Conservation (phyloP, 2,797 vertebrate species). For the Pristis pectinata region DNA sequence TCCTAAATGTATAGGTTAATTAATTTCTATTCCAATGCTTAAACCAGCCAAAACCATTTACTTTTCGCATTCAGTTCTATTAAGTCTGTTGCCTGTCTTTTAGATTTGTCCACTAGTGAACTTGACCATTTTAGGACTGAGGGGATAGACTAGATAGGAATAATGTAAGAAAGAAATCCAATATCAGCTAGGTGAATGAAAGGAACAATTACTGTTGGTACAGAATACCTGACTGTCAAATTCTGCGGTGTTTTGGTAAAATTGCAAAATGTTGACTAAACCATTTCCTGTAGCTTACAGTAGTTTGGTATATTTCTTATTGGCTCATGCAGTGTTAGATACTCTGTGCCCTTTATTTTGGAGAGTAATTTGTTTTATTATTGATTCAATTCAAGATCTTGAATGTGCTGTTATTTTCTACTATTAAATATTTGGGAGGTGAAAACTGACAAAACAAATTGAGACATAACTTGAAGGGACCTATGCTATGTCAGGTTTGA, state of each 20-base stretch:
- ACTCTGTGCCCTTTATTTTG: conserved; percentile 28
- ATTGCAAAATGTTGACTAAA: conserved; percentile 20
- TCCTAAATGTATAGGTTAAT: conserved; percentile 12
- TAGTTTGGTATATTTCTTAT: conserved; percentile 33
- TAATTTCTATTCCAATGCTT: background rate
- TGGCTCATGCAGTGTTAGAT: conserved; percentile 29
- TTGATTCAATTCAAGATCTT: conserved; percentile 33
- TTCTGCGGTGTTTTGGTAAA: conserved; percentile 21
- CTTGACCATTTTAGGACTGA: background rate
- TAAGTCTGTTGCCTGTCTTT: background rate
- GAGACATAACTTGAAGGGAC: conserved; percentile 28
- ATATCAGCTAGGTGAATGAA: conserved; percentile 13
- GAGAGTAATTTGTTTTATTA: conserved; percentile 31
- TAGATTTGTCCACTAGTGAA: background rate
- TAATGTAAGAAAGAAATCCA: conserved; percentile 1
- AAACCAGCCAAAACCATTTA: background rate
- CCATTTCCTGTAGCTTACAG: conserved; percentile 27
- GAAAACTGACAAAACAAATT: conserved; percentile 35
- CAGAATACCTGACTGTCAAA: conserved; percentile 31
- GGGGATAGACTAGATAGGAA: conserved; percentile 3
- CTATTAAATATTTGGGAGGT: conserved; percentile 9
- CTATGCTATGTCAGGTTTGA: conserved; percentile 22
- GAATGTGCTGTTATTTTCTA: conserved; percentile 24
- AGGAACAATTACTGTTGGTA: conserved; percentile 17
- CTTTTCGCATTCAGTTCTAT: background rate